phyloP scores from a whole-genome alignment of 1,140 invertebrate species.

The Liolophura sinensis region DNA sequence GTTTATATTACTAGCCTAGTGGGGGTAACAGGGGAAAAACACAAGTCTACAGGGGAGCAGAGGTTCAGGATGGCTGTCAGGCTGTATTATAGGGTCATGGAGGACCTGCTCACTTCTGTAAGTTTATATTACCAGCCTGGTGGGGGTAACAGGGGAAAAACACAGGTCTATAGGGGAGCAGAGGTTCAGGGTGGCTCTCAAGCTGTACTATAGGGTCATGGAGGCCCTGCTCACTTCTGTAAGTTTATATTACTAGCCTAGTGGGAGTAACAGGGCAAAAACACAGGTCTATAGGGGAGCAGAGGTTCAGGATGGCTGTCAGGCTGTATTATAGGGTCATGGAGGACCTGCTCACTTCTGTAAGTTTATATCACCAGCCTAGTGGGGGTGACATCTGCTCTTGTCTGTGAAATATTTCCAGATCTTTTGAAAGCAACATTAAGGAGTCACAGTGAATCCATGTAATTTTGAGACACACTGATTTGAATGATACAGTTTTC shows the following conservation, averaged over 20 bases:
- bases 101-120: constrained; percentile 40
- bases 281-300: constrained; percentile 24
- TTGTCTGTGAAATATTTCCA: no score
- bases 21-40: constrained; percentile 16
- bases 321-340: constrained; percentile 48
- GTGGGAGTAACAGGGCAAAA: constrained; percentile 15
- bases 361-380: no score
- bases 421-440: no score
- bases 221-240: constrained; percentile 42
- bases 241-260: constrained; percentile 26
- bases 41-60: constrained; percentile 27
- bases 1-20: constrained; percentile 23
- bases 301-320: constrained; percentile 34
- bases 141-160: constrained; percentile 15
- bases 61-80: constrained; percentile 34
- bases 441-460: no score
- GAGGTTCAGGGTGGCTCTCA: constrained; percentile 33
- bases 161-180: constrained; percentile 28
- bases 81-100: constrained; percentile 49
- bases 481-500: no score
- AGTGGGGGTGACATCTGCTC: no score
- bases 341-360: constrained; percentile 40
- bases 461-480: no score
- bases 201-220: constrained; percentile 48
- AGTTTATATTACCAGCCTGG: constrained; percentile 24